phyloP scores from a whole-genome alignment of 2,888 invertebrate genomes.

The Crossocerus cetratus region DNA sequence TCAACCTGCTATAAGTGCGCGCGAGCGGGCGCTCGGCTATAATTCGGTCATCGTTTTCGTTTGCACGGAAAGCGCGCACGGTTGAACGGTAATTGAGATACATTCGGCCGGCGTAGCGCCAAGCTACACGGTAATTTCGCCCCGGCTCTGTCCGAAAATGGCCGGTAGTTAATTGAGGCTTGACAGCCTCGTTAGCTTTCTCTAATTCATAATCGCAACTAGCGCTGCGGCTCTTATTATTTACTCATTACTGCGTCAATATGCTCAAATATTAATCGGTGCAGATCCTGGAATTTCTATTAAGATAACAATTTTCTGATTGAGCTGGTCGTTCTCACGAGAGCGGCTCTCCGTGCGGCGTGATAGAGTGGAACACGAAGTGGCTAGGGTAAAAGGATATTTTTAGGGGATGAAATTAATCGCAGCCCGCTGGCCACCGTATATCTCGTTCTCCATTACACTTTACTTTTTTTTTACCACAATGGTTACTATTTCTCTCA shows the following conservation, averaged over 20 bases:
- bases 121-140: constrained; percentile 20
- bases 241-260: not conserved
- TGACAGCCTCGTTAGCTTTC: constrained; percentile 34
- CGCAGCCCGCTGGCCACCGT: not conserved
- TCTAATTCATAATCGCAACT: constrained; percentile 19
- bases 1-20: not conserved
- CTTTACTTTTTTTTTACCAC: not conserved
- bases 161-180: constrained; percentile 27
- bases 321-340: no score
- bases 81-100: constrained; percentile 2
- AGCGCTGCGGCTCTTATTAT: not conserved
- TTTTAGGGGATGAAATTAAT: not conserved
- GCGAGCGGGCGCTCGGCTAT: not conserved
- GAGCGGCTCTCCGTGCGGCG: no score
- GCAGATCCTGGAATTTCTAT: no score
- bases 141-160: constrained; percentile 25
- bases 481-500: not conserved
- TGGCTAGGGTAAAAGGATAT: not conserved
- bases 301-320: no score
- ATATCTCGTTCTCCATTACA: constrained; percentile 2
- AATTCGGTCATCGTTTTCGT: constrained; percentile 5
- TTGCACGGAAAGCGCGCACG: constrained; percentile 1
- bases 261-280: no score
- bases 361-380: not conserved
- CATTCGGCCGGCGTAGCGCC: not conserved